Evolutionary conservation across 30 jellyfish, hydroid and myxozoan species (phyloP), one percentile per base, ranked within the genome.

Genomic region (Hydra vulgaris): DNA sequence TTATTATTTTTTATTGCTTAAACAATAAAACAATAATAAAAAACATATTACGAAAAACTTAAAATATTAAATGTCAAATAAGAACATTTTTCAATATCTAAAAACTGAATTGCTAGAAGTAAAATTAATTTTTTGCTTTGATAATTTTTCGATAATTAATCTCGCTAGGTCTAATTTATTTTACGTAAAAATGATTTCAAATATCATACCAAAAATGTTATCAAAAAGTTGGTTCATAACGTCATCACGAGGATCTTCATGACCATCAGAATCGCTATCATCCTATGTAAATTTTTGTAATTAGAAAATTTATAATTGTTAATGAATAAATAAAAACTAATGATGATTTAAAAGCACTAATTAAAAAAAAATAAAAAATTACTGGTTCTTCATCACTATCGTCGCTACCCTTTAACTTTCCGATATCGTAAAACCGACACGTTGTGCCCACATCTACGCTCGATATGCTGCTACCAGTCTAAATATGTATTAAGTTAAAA

Each of bases 351-450:
- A 40, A 40, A 40, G 12, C 5, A 40, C 61, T 12, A 3, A 12
- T 40, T 3, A 40, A 40, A 40, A 40, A 40, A 3, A 67, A 75
- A 15, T 4, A 19, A 20, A 23, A 75, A 5, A 79, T 55, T 23
- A 86, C 97, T 93, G 83, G 95, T 66, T 90, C 97, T 15, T 88
- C 96, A 54, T 90, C 97, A 70, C 97, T 86, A 70, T 91, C 97
- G 66, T 91, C 97, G 15, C 85, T 95, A 24, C 87, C 95, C 79
- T 79, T 85, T 70, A 70, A 69, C 26, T 95, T 78, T 22, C 97
- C 97, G 24, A 91, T 84, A 77, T 91, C 96, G 69, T 86, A 91
- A 0, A 91, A 67, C 20, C 97, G 66, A 77, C 97, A 91, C n/a
- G 87, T 67, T 21, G 95, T 86, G 19, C 86, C 97, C 52, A 74